Base-by-base conservation (phyloP, 2,113 vertebrate genomes). In the Cettia cetti region DNA sequence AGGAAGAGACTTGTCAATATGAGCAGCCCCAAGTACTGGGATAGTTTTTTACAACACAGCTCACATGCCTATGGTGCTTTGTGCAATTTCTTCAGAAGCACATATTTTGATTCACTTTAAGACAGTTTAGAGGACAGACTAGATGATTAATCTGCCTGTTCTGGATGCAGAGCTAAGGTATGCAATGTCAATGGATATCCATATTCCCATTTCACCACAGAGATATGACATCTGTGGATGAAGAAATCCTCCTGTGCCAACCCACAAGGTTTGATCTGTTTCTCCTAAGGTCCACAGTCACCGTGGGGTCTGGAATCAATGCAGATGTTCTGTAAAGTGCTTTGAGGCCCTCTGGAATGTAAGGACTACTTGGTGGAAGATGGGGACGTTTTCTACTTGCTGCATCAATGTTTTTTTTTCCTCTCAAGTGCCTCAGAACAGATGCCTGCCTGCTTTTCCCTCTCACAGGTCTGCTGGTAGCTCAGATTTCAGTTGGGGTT, bases 81-180 rank as follows among this genome's bases (percentile, higher is more conserved):
- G 18, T 47, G n/a, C 26, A 26, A 23, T 90, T 92, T 89, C 61
- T 30, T 71, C 56, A 70, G 60, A 21, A 92, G 56, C 19, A 94
- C 15, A n/a, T 47, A 39, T 83, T 86, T 95, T 93, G 72, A 86
- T 75, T 95, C 30, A 92, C 24, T 94, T 70, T 31, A 69, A 61
- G 53, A 56, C 68, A 63, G 52, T 81, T 94, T 86, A 78, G 30
- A 91, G 78, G 68, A 70, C 40, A 80, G 42, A 49, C 24, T 47
- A 78, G 47, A 33, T 82, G 21, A 86, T 83, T 83, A 81, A 80
- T 92, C 31, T 71, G 24, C 22, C 52, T 83, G 4, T 81, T 94
- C 64, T 71, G 49, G 24, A 69, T 3, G 19, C 22, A 56, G 53
- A 90, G 31, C 47, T 90, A 74, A 86, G 19, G 63, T 40, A 70